These are phyloP conservation scores for Melanerpes formicivorus DNA, from an alignment of 2,113 vertebrate species.

Conservation along the genomic window DNA sequence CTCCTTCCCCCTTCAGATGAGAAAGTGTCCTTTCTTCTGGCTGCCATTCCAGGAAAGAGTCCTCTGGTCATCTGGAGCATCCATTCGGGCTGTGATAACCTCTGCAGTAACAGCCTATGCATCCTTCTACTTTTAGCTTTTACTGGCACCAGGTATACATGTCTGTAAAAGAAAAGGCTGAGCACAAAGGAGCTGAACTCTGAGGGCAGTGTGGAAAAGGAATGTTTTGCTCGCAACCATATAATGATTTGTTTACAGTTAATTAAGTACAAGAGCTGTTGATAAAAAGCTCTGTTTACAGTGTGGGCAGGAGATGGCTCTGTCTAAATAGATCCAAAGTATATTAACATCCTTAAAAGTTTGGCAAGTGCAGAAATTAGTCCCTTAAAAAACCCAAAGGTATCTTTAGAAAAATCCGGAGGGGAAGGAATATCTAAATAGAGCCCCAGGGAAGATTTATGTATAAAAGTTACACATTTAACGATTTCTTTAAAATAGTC, in stretches of 20 bases:
- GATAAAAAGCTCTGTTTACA: slow-evolving; percentile 12
- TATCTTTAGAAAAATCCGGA: slow-evolving; percentile 21
- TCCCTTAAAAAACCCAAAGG: background rate
- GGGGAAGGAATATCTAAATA: background rate
- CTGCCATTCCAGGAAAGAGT: fast-evolving
- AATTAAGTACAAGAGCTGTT: slow-evolving; percentile 33
- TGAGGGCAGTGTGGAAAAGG: background rate
- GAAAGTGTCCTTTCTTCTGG: background rate
- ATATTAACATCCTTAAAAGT: slow-evolving; percentile 16
- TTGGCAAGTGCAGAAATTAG: slow-evolving; percentile 11
- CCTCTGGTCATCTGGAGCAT: background rate
- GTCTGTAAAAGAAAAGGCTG: background rate
- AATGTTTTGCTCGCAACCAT: background rate
- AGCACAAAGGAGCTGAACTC: background rate
- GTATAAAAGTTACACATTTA: background rate
- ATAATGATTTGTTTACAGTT: slow-evolving; percentile 40
- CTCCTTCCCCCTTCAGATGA: background rate
- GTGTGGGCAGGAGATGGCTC: slow-evolving; percentile 16
- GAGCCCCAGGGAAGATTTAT: background rate
- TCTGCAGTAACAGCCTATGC: fast-evolving
- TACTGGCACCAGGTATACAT: background rate
- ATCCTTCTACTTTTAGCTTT: background rate
- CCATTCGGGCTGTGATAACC: fast-evolving
- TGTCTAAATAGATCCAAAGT: slow-evolving; percentile 13
- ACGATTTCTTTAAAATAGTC: background rate